Evolutionary conservation across 2,888 invertebrate species (phyloP), one percentile per base, ranked within the genome.

Genomic region (Prionchulus punctatus): DNA sequence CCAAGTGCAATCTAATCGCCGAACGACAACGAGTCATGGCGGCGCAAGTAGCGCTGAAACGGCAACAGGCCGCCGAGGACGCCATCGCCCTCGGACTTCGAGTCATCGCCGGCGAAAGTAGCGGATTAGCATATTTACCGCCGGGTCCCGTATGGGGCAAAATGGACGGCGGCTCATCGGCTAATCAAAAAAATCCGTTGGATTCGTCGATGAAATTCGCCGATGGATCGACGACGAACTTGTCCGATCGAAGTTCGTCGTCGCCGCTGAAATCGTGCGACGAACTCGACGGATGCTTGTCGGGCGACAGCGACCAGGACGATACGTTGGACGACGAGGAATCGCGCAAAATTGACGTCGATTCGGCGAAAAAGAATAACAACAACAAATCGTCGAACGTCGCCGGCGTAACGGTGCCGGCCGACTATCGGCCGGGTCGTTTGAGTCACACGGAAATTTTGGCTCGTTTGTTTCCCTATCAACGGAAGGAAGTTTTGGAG

Each of bases 21-120:
- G 92, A 94, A 77, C 76, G 92, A 59, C 92, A 94, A 74, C 79
- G 92, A 42, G 92, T 94, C 59, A 94, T 94, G 92, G 92, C 92
- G 21, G 92, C 92, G 55, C 87, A 88, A 81, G 68, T 68, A 2
- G 67, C 68, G 25, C 55, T 68, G 51, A 68, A 68, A 57, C 49
- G 68, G 50, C 62, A 66, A 60, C 68, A 68, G 56, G 68, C 68
- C 12, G 66, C 67, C 2, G 68, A 68, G 58, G 68, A 68, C 51
- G 68, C 68, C 2, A 66, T 67, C 56, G 67, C 67, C 4, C 61
- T 67, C 4, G 67, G 67, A 45, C 59, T 67, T 55, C 3, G 54
- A 30, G 61, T 58, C 25, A 66, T 66, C 1, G 58, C 66, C n/a
- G 66, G 66, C 1, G 63, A 66, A 53, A 79, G 82, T 31, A 78